A percentile compares a stretch with the other conserved stretches of the same genome.
These are phyloP conservation scores for Pseudomyrmex dendroicus DNA, from an alignment of 1,140 invertebrate species.

Conservation along the genomic window DNA sequence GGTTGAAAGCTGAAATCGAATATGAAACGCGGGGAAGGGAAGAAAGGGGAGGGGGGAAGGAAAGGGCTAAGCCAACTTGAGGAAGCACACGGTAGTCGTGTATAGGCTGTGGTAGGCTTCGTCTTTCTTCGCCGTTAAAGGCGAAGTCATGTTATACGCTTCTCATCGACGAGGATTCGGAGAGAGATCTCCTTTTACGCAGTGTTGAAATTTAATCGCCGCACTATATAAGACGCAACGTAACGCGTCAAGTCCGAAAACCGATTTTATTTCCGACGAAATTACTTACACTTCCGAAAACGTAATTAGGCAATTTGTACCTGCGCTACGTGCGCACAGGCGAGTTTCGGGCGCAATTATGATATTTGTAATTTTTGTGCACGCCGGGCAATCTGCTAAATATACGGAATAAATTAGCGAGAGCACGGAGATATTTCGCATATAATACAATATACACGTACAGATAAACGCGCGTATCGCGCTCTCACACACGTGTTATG, in stretches of 20 bases:
- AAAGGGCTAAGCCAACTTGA: slow-evolving; percentile 68
- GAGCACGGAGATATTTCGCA: slow-evolving; percentile 20
- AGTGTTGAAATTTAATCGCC: slow-evolving; percentile 7
- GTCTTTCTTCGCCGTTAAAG: slow-evolving; percentile 72
- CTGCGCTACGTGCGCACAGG: neutral
- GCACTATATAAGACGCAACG: too few relatives aligned
- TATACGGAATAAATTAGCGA: slow-evolving; percentile 63
- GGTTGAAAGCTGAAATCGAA: slow-evolving; percentile 78
- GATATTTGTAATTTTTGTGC: slow-evolving; percentile 66
- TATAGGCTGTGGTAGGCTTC: slow-evolving; percentile 70
- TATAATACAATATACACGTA: neutral
- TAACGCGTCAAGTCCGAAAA: too few relatives aligned
- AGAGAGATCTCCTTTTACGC: neutral
- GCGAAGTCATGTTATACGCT: slow-evolving; percentile 57
- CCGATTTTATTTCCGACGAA: too few relatives aligned
- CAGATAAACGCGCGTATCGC: slow-evolving; percentile 21
- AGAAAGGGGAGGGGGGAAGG: neutral
- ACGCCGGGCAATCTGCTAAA: slow-evolving; percentile 42
- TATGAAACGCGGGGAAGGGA: slow-evolving; percentile 70
- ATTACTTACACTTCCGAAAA: neutral
- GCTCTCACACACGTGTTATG: slow-evolving; percentile 3
- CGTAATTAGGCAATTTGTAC: slow-evolving; percentile 1
- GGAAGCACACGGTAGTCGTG: slow-evolving; percentile 74
- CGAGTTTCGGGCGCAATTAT: slow-evolving; percentile 24
- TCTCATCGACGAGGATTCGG: neutral